phyloP scores from a whole-genome alignment of 2,113 vertebrate genomes.

The Stegastes partitus region DNA sequence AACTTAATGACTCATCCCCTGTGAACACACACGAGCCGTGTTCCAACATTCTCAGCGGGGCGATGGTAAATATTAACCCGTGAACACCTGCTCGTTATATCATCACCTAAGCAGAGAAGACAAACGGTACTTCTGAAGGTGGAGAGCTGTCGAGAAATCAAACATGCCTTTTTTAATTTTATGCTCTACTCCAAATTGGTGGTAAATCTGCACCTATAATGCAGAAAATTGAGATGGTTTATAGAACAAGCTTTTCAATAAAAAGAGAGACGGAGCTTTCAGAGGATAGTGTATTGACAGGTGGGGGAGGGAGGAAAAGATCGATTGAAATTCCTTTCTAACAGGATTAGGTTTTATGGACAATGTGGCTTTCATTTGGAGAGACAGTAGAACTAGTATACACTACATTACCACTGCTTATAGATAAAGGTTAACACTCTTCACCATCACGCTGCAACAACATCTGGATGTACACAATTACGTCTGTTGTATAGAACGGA shows the following conservation, averaged over 20 bases:
- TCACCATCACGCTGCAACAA: not conserved
- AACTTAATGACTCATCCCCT: not conserved
- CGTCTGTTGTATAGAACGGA: not conserved
- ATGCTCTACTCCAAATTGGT: not conserved
- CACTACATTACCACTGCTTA: slow-evolving; percentile 1
- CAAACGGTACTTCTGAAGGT: not conserved
- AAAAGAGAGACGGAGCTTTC: slow-evolving; percentile 18
- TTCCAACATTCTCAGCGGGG: not conserved
- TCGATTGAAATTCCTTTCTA: slow-evolving; percentile 46
- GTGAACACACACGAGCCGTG: not conserved
- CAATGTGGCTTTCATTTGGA: slow-evolving; percentile 51
- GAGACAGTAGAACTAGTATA: not conserved
- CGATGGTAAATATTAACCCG: slow-evolving; percentile 20
- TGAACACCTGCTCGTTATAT: not conserved
- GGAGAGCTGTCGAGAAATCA: not conserved
- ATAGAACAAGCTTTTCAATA: not conserved
- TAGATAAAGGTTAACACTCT: slow-evolving; percentile 1
- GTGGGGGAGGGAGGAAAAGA: not conserved
- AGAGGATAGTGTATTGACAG: slow-evolving; percentile 27
- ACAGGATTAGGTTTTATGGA: slow-evolving; percentile 34
- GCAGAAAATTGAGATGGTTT: slow-evolving; percentile 23
- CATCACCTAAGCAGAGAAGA: not conserved
- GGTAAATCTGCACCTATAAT: not conserved
- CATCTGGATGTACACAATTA: not conserved
- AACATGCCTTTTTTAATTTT: not conserved